A percentile compares a stretch with the other conserved stretches of the same genome.
Conservation (phyloP, 2,797 vertebrate species). For the Amblyopsis hoosieri region DNA sequence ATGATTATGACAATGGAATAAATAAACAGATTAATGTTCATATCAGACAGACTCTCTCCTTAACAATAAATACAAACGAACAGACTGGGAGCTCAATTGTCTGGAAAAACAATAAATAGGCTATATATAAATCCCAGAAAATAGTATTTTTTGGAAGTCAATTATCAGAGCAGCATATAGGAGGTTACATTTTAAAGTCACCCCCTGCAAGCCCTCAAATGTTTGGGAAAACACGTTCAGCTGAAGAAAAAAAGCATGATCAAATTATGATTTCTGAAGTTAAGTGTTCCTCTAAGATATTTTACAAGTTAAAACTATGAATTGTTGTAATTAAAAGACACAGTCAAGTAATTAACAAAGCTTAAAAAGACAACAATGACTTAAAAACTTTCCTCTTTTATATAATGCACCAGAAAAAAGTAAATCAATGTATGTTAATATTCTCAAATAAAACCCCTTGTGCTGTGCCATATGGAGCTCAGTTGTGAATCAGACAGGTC, state of each 20-base stretch:
- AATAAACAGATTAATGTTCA: constrained; percentile 92
- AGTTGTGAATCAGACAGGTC: constrained; percentile 37
- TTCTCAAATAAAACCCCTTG: constrained; percentile 39
- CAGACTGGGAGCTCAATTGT: constrained; percentile 71
- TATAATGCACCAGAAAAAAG: constrained; percentile 40
- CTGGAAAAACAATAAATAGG: constrained; percentile 87
- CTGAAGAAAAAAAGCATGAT: constrained; percentile 54
- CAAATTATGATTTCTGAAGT: constrained; percentile 57
- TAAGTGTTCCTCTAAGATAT: constrained; percentile 57
- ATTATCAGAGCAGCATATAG: constrained; percentile 70
- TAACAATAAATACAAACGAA: constrained; percentile 88
- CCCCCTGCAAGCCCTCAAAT: constrained; percentile 33
- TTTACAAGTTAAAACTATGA: constrained; percentile 70
- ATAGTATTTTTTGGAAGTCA: constrained; percentile 62
- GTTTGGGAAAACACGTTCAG: constrained; percentile 75
- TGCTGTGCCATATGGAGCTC: constrained; percentile 63
- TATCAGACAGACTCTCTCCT: constrained; percentile 78
- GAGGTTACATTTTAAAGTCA: constrained; percentile 37
- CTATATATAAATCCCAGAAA: constrained; percentile 69
- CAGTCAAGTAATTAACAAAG: constrained; percentile 67
- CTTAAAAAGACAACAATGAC: constrained; percentile 55
- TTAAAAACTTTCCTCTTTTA: constrained; percentile 25
- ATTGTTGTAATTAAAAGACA: constrained; percentile 65
- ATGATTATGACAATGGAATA: constrained; percentile 93
- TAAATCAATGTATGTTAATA: constrained; percentile 24